Evolutionary conservation across 1,140 invertebrate genomes (phyloP).

Genomic region (Drosophila parabipectinata): DNA sequence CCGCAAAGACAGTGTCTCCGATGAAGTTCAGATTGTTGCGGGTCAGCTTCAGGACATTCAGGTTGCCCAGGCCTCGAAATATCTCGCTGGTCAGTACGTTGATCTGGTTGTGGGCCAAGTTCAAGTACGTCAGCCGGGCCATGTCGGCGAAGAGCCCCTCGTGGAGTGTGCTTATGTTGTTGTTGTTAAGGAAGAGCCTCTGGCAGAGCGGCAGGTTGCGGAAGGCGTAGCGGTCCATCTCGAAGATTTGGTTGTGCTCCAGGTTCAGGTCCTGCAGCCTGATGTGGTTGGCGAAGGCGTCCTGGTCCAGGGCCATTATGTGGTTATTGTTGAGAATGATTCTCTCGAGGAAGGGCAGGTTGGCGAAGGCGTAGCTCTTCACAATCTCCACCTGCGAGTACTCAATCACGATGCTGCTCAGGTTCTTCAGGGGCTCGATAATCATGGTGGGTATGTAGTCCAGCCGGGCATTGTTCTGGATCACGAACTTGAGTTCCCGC

Average conservation of each 20-base stretch:
- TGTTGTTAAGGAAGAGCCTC: constrained; percentile 88
- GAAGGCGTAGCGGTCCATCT: constrained; percentile 89
- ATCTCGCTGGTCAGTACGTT: constrained; percentile 88
- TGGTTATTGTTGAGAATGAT: constrained; percentile 88
- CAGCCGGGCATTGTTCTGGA: constrained; percentile 87
- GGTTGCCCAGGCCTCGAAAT: constrained; percentile 88
- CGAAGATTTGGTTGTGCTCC: constrained; percentile 89
- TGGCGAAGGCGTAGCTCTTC: constrained; percentile 88
- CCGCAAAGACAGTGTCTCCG: constrained; percentile 89
- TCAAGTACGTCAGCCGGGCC: constrained; percentile 87
- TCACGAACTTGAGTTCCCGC: constrained; percentile 88
- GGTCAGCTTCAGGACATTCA: constrained; percentile 88
- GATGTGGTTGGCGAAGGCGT: constrained; percentile 88
- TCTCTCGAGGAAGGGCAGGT: constrained; percentile 88
- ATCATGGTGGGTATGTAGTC: constrained; percentile 89
- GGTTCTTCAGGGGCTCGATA: constrained; percentile 87
- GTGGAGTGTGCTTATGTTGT: constrained; percentile 89
- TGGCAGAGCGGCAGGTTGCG: constrained; percentile 88
- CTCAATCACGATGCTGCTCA: constrained; percentile 88
- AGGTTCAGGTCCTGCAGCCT: constrained; percentile 88
- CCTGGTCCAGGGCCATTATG: constrained; percentile 87
- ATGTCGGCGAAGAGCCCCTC: constrained; percentile 89
- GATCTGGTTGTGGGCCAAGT: constrained; percentile 89
- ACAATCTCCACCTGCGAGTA: constrained; percentile 89
- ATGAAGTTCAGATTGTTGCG: constrained; percentile 89